Conservation (phyloP, 1,140 invertebrate species). For the Papilio polyxenes region DNA sequence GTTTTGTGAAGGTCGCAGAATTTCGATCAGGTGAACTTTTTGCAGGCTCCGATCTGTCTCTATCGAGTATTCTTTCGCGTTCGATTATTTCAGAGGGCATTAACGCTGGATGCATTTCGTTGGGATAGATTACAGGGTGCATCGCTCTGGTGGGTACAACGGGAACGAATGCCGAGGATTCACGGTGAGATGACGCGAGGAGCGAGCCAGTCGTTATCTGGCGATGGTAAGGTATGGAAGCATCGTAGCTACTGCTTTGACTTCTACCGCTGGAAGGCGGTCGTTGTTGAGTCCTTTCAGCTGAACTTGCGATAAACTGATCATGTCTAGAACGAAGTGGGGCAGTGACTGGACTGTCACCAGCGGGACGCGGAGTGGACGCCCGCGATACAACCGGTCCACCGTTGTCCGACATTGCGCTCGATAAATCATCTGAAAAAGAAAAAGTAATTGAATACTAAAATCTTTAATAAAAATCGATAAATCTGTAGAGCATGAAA, state of each 20-base stretch:
- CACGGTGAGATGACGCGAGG: constrained; percentile 82
- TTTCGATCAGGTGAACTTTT: constrained; percentile 74
- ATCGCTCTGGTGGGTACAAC: constrained; percentile 89
- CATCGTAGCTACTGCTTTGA: constrained; percentile 82
- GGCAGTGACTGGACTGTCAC: constrained; percentile 64
- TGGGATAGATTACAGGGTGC: constrained; percentile 83
- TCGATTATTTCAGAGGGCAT: constrained; percentile 80
- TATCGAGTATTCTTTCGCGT: constrained; percentile 80
- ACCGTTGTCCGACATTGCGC: constrained; percentile 74
- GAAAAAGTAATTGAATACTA: constrained; percentile 42
- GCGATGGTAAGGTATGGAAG: constrained; percentile 85
- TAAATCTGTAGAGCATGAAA: constrained; percentile 24
- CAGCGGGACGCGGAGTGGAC: constrained; percentile 69
- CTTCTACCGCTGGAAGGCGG: constrained; percentile 79
- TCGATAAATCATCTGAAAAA: constrained; percentile 65
- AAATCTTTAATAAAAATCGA: constrained; percentile 36
- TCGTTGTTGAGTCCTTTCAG: constrained; percentile 70
- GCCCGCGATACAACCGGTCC: constrained; percentile 71
- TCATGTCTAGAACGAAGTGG: constrained; percentile 80
- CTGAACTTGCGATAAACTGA: constrained; percentile 80
- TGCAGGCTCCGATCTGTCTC: constrained; percentile 75
- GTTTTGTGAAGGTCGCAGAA: constrained; percentile 78
- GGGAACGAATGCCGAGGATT: constrained; percentile 91
- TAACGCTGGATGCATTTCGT: constrained; percentile 83
- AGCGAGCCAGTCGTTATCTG: constrained; percentile 81